Conservation (phyloP, 2,797 vertebrate species). For the Etheostoma nigrum region DNA sequence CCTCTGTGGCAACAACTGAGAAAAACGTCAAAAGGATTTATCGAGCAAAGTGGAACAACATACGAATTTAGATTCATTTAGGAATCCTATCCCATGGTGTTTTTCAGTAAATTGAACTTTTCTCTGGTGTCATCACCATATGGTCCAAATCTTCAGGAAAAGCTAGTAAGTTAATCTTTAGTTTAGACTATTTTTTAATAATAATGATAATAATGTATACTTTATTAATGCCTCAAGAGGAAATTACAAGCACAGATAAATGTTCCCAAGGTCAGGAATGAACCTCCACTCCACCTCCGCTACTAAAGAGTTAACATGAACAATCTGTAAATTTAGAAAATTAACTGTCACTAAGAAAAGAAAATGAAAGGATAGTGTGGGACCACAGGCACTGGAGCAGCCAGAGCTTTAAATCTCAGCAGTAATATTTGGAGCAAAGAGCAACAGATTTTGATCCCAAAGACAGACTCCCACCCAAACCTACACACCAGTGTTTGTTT, state of each 20-base stretch:
- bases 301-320: background rate
- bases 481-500: constrained; percentile 54
- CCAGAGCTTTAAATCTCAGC: constrained; percentile 36
- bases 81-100: background rate
- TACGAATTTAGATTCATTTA: too few relatives aligned
- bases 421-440: constrained; percentile 35
- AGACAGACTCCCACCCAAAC: constrained; percentile 31
- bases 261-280: background rate
- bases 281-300: background rate
- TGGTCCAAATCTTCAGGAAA: background rate
- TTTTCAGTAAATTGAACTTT: background rate
- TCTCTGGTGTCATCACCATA: background rate
- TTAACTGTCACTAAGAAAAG: constrained; percentile 1
- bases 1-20: constrained; percentile 7
- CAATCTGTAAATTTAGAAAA: constrained; percentile 11
- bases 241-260: background rate
- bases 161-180: background rate
- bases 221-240: too few relatives aligned
- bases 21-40: background rate
- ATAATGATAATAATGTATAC: too few relatives aligned
- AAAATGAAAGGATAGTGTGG: background rate
- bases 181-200: constrained; percentile 4
- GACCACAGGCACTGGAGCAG: background rate
- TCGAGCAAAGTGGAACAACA: background rate
- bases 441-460: constrained; percentile 28